These are phyloP conservation scores for Cistogaster globosa DNA, from an alignment of 2,888 invertebrate species.

Conservation along the genomic window DNA sequence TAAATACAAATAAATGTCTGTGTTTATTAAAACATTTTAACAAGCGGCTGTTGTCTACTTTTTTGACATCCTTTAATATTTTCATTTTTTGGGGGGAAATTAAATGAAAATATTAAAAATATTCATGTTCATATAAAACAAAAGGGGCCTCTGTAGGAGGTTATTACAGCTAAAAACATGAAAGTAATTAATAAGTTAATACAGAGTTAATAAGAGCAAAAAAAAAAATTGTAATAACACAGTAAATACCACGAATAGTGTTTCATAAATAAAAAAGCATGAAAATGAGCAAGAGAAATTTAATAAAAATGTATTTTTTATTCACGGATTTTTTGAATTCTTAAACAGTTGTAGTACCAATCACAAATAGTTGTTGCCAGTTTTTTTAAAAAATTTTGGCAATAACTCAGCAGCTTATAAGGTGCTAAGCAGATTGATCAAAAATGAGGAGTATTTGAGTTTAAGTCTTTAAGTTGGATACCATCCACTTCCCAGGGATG, in stretches of 20 bases:
- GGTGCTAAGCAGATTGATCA: no score
- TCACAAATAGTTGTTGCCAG: no score
- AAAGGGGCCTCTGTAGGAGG: slow-evolving; percentile 47
- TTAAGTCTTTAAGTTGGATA: no score
- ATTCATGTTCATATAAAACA: slow-evolving; percentile 3
- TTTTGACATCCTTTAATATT: slow-evolving; percentile 22
- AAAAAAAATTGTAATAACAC: slow-evolving; percentile 5
- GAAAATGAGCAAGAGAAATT: background rate
- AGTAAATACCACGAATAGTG: slow-evolving; percentile 4
- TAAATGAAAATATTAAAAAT: slow-evolving; percentile 36
- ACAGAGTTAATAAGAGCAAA: slow-evolving; percentile 39
- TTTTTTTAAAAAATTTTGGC: no score
- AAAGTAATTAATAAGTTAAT: background rate
- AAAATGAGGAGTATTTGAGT: no score
- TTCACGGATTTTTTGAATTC: no score
- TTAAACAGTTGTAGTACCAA: no score
- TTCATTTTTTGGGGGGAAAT: slow-evolving; percentile 7
- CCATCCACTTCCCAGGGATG: no score
- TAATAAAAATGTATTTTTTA: background rate
- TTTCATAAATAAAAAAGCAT: background rate
- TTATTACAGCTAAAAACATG: slow-evolving; percentile 15
- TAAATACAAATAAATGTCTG: slow-evolving; percentile 65
- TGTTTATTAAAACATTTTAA: slow-evolving; percentile 64
- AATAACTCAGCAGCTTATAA: no score
- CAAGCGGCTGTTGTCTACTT: slow-evolving; percentile 35